Evolutionary conservation across 2,888 invertebrate species (phyloP).

Genomic region (Liodrosophila aerea): DNA sequence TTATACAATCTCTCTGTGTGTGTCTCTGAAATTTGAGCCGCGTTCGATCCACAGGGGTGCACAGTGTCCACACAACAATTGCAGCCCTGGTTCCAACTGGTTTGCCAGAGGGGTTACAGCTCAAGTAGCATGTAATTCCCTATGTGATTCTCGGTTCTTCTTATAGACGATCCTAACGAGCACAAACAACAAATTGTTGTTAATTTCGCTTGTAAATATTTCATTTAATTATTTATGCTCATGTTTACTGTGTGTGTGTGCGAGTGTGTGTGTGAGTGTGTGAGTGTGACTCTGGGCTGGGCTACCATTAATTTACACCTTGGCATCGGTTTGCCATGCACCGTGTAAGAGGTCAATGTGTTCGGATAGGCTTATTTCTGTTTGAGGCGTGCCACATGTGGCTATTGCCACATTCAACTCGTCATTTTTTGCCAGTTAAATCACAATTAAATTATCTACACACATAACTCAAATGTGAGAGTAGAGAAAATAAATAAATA

Average conservation of each 20-base stretch:
- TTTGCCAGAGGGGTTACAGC: conserved; percentile 20
- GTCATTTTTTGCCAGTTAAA: conserved; percentile 54
- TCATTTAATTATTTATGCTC: conserved; percentile 72
- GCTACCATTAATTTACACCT: conserved; percentile 49
- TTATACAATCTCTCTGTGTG: conserved; percentile 16
- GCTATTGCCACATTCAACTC: conserved; percentile 24
- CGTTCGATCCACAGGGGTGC: conserved; percentile 47
- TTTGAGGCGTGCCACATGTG: conserved; percentile 14
- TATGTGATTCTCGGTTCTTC: conserved; percentile 15
- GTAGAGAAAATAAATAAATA: conserved; percentile 21
- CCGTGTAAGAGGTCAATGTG: conserved; percentile 62
- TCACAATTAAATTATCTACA: conserved; percentile 62
- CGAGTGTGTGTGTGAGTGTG: conserved; percentile 10
- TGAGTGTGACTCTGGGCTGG: conserved; percentile 24
- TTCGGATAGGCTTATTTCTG: conserved; percentile 19
- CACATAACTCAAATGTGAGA: conserved; percentile 3
- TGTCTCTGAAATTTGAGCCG: conserved; percentile 50
- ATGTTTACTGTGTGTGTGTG: conserved; percentile 20
- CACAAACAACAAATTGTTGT: conserved; percentile 73
- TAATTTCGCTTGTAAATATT: conserved; percentile 75
- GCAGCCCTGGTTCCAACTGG: background rate
- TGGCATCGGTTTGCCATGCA: conserved; percentile 7
- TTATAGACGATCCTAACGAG: conserved; percentile 58
- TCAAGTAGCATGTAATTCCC: conserved; percentile 1
- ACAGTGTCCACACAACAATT: background rate